These are phyloP conservation scores for Drosophila gaucha DNA, from an alignment of 2,888 invertebrate genomes.

Conservation along the genomic window DNA sequence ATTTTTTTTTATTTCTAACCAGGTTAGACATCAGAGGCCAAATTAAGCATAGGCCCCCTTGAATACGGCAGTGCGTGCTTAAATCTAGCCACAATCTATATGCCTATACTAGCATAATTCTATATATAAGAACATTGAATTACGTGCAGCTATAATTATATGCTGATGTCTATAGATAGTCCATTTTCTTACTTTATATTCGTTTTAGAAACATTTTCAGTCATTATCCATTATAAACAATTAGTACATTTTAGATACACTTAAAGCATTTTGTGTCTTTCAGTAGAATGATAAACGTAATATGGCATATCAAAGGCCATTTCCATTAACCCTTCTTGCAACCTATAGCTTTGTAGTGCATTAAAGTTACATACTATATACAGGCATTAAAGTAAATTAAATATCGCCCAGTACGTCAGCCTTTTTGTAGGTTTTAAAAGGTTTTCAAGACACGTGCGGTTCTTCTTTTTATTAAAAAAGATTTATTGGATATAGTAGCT, in stretches of 20 bases:
- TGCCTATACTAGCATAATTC: not conserved
- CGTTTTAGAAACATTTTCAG: not conserved
- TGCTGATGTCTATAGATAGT: not conserved
- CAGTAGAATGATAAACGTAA: not conserved
- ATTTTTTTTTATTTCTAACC: not conserved
- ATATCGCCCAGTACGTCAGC: not conserved
- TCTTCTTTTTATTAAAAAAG: not conserved
- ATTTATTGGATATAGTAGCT: not conserved
- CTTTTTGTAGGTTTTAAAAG: not conserved
- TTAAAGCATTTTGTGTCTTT: not conserved
- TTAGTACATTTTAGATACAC: conserved; percentile 7
- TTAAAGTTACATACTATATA: not conserved
- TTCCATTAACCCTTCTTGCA: conserved; percentile 44
- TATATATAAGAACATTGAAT: not conserved
- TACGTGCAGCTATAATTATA: not conserved
- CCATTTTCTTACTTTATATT: not conserved
- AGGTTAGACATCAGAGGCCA: conserved; percentile 24
- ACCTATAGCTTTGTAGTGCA: conserved; percentile 20
- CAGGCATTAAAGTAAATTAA: not conserved
- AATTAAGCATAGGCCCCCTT: conserved; percentile 5
- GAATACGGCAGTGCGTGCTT: conserved; percentile 2
- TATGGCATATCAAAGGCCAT: conserved; percentile 16
- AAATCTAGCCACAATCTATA: not conserved
- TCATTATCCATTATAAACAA: not conserved
- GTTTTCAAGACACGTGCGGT: conserved; percentile 1